Conservation (phyloP, 2,888 invertebrate species). For the Rhodophaea formosa region DNA sequence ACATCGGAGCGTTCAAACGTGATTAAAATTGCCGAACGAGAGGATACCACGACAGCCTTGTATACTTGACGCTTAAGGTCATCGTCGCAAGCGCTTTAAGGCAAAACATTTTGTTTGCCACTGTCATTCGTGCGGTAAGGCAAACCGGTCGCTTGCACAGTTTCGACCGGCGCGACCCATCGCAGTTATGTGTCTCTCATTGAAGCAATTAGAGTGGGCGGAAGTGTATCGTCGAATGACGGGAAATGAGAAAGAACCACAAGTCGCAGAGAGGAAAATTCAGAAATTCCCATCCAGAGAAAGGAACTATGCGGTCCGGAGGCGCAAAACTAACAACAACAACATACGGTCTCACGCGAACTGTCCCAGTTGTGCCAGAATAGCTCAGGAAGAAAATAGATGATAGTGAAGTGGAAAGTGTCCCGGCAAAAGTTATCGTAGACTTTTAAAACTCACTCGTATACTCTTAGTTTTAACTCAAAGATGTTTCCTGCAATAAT, state of each 20-base stretch:
- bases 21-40: constrained; percentile 39
- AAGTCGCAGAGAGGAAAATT: constrained; percentile 48
- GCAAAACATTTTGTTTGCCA: constrained; percentile 37
- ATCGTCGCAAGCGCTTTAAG: constrained; percentile 50
- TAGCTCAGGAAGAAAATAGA: constrained; percentile 62
- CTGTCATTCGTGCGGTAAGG: constrained; percentile 27
- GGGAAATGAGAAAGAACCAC: constrained; percentile 48
- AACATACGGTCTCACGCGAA: constrained; percentile 60
- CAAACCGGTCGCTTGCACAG: constrained; percentile 30
- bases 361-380: constrained; percentile 64
- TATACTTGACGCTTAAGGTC: constrained; percentile 36
- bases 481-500: constrained; percentile 11
- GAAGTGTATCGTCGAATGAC: constrained; percentile 62
- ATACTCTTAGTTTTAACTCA: neutral
- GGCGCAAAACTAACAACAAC: constrained; percentile 72
- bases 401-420: constrained; percentile 26
- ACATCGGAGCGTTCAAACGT: constrained; percentile 37
- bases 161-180: constrained; percentile 22
- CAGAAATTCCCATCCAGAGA: constrained; percentile 86
- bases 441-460: neutral
- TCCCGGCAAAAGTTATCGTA: neutral
- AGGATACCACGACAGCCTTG: constrained; percentile 54
- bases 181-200: constrained; percentile 61
- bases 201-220: constrained; percentile 69
- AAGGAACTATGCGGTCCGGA: constrained; percentile 84